These are phyloP conservation scores for Alviniconcha strummeri DNA, from an alignment of 2,888 invertebrate genomes.

Conservation along the genomic window DNA sequence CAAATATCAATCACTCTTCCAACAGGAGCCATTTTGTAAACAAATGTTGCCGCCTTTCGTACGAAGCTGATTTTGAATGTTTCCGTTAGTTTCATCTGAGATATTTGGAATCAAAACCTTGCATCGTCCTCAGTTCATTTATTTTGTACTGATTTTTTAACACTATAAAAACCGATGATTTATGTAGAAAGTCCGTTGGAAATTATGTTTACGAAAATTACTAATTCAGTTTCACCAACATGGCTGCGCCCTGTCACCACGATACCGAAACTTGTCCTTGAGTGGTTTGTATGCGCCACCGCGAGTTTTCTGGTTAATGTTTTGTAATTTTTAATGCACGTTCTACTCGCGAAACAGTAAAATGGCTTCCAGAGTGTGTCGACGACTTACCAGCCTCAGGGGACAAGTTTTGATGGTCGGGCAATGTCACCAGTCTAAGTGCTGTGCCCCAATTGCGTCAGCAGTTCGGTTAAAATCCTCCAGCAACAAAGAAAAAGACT, in stretches of 20 bases:
- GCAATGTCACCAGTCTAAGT: not conserved
- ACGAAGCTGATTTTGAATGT: conserved; percentile 6
- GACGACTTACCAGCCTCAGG: conserved; percentile 13
- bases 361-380: conserved; percentile 24
- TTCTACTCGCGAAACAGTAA: not conserved
- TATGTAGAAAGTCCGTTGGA: too few species aligned
- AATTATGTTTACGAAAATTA: too few species aligned
- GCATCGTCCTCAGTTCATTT: too few species aligned
- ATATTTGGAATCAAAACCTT: too few species aligned
- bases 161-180: too few species aligned
- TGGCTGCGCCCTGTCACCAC: conserved; percentile 14
- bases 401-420: conserved; percentile 14
- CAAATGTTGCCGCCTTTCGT: conserved; percentile 25
- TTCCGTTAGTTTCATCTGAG: conserved; percentile 19
- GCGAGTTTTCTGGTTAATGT: not conserved
- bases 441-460: not conserved
- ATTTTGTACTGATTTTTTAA: too few species aligned
- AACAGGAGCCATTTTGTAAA: conserved; percentile 34
- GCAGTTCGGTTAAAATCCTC: conserved; percentile 5
- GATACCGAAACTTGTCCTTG: not conserved
- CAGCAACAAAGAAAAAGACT: conserved; percentile 20
- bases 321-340: too few species aligned
- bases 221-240: not conserved
- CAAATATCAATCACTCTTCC: conserved; percentile 12
- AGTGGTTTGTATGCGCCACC: not conserved